These are phyloP conservation scores for Apotomis turbidana DNA, from an alignment of 2,888 invertebrate genomes.

Conservation along the genomic window DNA sequence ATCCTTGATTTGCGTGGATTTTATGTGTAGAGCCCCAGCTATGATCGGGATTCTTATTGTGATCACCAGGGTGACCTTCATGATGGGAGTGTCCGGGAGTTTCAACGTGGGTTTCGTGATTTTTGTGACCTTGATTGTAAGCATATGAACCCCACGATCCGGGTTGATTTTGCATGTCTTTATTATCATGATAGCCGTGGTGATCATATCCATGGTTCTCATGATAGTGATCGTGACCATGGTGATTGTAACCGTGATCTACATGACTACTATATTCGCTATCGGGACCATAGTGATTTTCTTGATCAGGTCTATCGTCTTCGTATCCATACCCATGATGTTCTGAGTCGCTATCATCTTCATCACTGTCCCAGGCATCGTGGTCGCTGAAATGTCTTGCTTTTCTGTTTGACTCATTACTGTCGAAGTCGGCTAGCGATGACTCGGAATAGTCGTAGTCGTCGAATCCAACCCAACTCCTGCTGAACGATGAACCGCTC, in stretches of 20 bases:
- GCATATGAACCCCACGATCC: too few relatives aligned
- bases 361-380: slow-evolving; percentile 7
- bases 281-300: neutral
- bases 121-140: too few relatives aligned
- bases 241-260: neutral
- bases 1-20: too few relatives aligned
- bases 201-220: neutral
- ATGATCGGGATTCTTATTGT: too few relatives aligned
- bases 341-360: slow-evolving; percentile 2
- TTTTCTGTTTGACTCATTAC: neutral
- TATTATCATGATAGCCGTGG: too few relatives aligned
- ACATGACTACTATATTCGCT: neutral
- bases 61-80: too few relatives aligned
- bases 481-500: slow-evolving; percentile 19
- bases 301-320: neutral
- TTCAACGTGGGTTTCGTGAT: neutral
- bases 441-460: neutral
- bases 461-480: slow-evolving; percentile 16
- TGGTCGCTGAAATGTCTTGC: neutral
- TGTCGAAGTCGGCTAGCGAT: neutral
- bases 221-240: neutral
- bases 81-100: too few relatives aligned
- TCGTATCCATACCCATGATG: neutral
- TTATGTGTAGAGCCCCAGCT: too few relatives aligned
- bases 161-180: too few relatives aligned